Percentiles rank a stretch among this genome's conserved stretches.
phyloP scores from a whole-genome alignment of 2,888 invertebrate species.

The Leuctra nigra region DNA sequence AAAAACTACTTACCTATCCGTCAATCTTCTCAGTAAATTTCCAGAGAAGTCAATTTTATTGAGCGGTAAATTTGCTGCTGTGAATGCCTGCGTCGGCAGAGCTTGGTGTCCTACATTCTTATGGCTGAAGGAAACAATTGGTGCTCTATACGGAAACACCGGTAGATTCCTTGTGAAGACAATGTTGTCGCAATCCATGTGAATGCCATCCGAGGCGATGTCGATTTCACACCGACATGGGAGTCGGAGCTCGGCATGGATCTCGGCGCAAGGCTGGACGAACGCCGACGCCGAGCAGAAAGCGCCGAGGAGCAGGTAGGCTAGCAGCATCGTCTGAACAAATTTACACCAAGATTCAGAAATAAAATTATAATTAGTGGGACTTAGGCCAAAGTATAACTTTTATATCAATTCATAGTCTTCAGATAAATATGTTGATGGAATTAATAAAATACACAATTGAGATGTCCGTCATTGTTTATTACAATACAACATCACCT shows the following conservation, averaged over 20 bases:
- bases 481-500: no score
- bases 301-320: neutral
- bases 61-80: slow-evolving; percentile 63
- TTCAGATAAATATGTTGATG: no score
- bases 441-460: no score
- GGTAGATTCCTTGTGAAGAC: slow-evolving; percentile 76
- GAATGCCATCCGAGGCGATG: slow-evolving; percentile 45
- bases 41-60: slow-evolving; percentile 74
- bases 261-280: slow-evolving; percentile 65
- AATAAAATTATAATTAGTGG: no score
- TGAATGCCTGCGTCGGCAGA: slow-evolving; percentile 66
- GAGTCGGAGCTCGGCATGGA: slow-evolving; percentile 66
- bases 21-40: slow-evolving; percentile 71
- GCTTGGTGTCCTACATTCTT: slow-evolving; percentile 73
- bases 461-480: no score
- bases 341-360: no score
- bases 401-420: no score
- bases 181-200: slow-evolving; percentile 76
- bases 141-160: slow-evolving; percentile 68
- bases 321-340: slow-evolving; percentile 4
- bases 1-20: slow-evolving; percentile 49
- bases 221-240: slow-evolving; percentile 58
- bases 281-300: no score
- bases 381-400: no score
- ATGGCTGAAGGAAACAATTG: slow-evolving; percentile 73